Evolutionary conservation across 2,113 vertebrate species (phyloP), one percentile per base, ranked within the genome.

Genomic region (Dissostichus mawsoni): DNA sequence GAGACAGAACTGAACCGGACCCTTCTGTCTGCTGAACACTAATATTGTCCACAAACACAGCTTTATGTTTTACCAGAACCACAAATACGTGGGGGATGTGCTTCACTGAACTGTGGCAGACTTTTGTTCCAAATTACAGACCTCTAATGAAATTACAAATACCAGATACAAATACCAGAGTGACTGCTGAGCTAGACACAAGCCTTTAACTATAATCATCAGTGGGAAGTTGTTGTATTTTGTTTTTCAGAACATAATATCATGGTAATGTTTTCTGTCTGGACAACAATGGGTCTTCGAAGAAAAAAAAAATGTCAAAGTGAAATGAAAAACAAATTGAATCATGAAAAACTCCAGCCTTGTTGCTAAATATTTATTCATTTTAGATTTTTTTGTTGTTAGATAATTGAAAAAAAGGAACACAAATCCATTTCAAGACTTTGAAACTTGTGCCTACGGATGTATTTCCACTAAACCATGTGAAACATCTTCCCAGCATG

Each of bases 141-240:
- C 89, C 87, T 87, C 89, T 91, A 90, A 92, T 93, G 91, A 90
- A 92, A 92, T 92, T 88, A 90, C 85, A 91, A 90, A 89, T 85
- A 86, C 84, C 86, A 89, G 84, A 91, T 82, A 80, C 80, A 87
- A 91, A 89, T 90, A 89, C 83, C 83, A 81, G 75, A 76, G 74
- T 88, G 84, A 80, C 69, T 82, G 87, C 86, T 78, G 86, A 89
- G 89, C 83, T 76, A 83, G 75, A 87, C 80, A 70, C 88, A 85
- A 80, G 63, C 8, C 75, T 73, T 75, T 87, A 90, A 7, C 86
- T 84, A 91, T 90, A 88, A 90, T 88, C 76, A 89, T 92, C 83
- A 87, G 67, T 81, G 84, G 88, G 87, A 88, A 88, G 57, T 81
- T 76, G 69, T 82, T 83, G 48, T 83, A 81, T 92, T 87, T 83